These are phyloP conservation scores for Diadegma fenestrale DNA, from an alignment of 2,888 invertebrate species.

Conservation along the genomic window DNA sequence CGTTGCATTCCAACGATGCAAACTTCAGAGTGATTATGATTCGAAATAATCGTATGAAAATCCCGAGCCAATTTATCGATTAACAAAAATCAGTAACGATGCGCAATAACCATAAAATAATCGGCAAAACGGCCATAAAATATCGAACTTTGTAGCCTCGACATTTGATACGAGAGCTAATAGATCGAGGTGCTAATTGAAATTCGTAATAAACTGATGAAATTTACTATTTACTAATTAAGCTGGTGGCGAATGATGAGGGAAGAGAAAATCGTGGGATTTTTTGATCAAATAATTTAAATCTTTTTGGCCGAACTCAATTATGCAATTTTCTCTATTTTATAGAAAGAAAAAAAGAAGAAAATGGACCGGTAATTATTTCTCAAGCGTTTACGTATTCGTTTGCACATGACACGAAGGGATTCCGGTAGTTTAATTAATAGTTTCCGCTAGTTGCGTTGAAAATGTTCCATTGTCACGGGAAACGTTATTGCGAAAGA, in stretches of 20 bases:
- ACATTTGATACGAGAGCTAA: not conserved
- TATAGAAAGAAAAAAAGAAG: not conserved
- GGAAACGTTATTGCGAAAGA: conserved; percentile 47
- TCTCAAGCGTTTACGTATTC: not conserved
- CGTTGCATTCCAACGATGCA: too few relatives aligned
- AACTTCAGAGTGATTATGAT: too few relatives aligned
- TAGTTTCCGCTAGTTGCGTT: conserved; percentile 62
- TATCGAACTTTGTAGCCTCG: not conserved
- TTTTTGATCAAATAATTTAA: not conserved
- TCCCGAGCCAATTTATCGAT: too few relatives aligned
- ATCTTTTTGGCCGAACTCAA: not conserved
- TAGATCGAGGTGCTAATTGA: not conserved
- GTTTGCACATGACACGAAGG: conserved; percentile 36
- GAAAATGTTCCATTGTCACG: conserved; percentile 62
- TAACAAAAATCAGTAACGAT: not conserved
- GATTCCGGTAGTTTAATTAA: conserved; percentile 66
- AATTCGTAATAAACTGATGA: not conserved
- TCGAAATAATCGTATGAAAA: too few relatives aligned
- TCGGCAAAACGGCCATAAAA: not conserved
- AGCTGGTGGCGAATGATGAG: not conserved
- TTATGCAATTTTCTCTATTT: not conserved
- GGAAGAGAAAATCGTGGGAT: not conserved
- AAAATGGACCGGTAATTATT: not conserved
- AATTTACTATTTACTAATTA: not conserved
- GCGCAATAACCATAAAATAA: not conserved